Evolutionary conservation across 2,113 vertebrate species (phyloP), one percentile per base, ranked within the genome.

Genomic region (Sebastes fasciatus): DNA sequence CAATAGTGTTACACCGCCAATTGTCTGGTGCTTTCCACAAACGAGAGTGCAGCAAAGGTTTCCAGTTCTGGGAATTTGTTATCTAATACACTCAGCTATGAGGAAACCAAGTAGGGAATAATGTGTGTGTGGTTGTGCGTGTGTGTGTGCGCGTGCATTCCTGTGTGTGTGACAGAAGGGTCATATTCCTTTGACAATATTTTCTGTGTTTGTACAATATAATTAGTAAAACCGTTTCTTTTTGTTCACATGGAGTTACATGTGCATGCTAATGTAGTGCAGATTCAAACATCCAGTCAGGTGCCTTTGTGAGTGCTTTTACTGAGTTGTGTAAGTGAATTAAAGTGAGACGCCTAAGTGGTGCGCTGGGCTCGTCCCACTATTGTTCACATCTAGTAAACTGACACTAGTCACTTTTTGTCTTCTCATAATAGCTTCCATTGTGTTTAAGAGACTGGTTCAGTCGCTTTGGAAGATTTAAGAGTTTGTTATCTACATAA

Each of bases 381-480:
- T 54, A 67, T 78, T 78, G 68, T 78, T 84, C 19, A 48, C 13
- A 42, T 63, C 52, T 10, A 67, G 82, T 78, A 84, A 84, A 73
- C 26, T 65, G 74, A 83, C 68, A 73, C 74, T 51, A 62, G 3
- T 71, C n/a, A 17, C 57, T 26, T 40, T 42, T 77, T 48, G 52
- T 34, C 9, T 7, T 68, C 8, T 21, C 17, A 68, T 67, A 67
- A 67, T 34, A 46, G 10, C 2, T 61, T 48, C 63, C 21, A 40
- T 60, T 77, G 52, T 77, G 42, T 48, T 60, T 0, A 10, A 2
- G 49, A 16, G 62, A 54, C 51, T 11, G 52, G 57, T 19, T 54
- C 3, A 13, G 43, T 23, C 17, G 2, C 34, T 17, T 43, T 26
- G 17, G 42, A 73, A 26, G 10, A 42, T 42, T 13, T 19, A 26